These are phyloP conservation scores for Heliconius congener DNA, from an alignment of 1,140 invertebrate genomes.

Conservation along the genomic window DNA sequence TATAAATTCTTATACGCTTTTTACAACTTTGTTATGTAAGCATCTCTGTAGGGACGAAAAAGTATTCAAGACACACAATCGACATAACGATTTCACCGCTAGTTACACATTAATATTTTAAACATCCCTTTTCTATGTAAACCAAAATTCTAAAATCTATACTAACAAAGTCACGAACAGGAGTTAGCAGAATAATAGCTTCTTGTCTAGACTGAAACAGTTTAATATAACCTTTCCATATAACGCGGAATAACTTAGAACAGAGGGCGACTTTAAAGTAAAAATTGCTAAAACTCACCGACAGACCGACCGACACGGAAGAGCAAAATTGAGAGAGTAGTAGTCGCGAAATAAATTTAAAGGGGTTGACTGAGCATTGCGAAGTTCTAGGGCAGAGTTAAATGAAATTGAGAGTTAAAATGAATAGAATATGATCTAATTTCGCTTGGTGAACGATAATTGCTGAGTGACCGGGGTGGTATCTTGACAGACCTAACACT, in stretches of 20 bases:
- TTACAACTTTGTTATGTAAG: too few relatives aligned
- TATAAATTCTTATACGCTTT: too few relatives aligned
- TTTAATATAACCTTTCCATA: neutral
- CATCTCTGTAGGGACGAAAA: too few relatives aligned
- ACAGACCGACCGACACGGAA: conserved; percentile 15
- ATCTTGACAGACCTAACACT: conserved; percentile 25
- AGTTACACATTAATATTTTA: too few relatives aligned
- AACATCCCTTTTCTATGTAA: neutral
- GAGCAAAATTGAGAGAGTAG: conserved; percentile 25
- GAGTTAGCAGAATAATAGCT: neutral
- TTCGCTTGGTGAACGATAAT: conserved; percentile 20
- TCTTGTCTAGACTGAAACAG: conserved; percentile 11
- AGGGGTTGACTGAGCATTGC: conserved; percentile 33
- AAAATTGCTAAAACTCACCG: conserved; percentile 12
- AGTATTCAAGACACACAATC: too few relatives aligned
- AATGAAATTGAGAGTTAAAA: conserved; percentile 22
- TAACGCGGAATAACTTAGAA: neutral
- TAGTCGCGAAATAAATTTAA: conserved; percentile 32
- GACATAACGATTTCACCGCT: too few relatives aligned
- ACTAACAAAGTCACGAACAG: neutral
- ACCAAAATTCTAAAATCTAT: neutral
- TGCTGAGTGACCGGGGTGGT: conserved; percentile 30
- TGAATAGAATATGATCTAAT: conserved; percentile 22
- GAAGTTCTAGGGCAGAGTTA: neutral
- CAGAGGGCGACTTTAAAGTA: neutral